Percentiles rank a stretch among this genome's conserved stretches.
phyloP scores from a whole-genome alignment of 2,797 vertebrate genomes.

The Philypnodon macrostomus region DNA sequence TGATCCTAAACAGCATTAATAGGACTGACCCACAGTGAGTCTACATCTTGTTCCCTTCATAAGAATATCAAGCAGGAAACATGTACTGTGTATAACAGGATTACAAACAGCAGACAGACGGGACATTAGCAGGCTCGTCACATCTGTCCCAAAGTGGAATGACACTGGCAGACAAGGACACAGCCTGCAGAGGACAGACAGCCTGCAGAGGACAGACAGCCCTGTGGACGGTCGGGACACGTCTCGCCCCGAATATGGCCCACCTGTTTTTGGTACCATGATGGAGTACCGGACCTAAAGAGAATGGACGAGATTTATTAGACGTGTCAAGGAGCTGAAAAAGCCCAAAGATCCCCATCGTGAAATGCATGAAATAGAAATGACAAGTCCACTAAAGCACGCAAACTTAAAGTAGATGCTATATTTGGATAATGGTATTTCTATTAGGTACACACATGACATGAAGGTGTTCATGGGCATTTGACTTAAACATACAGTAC shows the following conservation, averaged over 20 bases:
- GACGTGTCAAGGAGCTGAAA: conserved; percentile 51
- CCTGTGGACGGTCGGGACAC: conserved; percentile 38
- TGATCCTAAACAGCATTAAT: conserved; percentile 28
- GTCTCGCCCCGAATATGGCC: conserved; percentile 40
- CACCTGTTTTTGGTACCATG: conserved; percentile 61
- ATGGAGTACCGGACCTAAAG: conserved; percentile 62
- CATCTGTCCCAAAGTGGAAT: conserved; percentile 59
- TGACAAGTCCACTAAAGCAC: conserved; percentile 16
- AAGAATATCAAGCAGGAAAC: conserved; percentile 21
- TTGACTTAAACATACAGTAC: too few relatives aligned
- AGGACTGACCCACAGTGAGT: conserved; percentile 22
- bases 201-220: conserved; percentile 52
- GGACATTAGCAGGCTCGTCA: conserved; percentile 73
- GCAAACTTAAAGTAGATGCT: too few relatives aligned
- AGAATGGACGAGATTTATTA: conserved; percentile 64
- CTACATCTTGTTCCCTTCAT: conserved; percentile 32
- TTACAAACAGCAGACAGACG: conserved; percentile 49
- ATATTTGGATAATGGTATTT: too few relatives aligned
- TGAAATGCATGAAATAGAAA: conserved; percentile 50
- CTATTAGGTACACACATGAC: too few relatives aligned
- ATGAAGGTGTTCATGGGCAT: too few relatives aligned
- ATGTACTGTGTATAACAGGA: conserved; percentile 50
- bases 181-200: conserved; percentile 52
- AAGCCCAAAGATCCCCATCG: conserved; percentile 35
- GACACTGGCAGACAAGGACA: conserved; percentile 75